Base-by-base conservation (phyloP, 30 jellyfish, hydroid and myxozoan species). In the Cassiopea andromeda region DNA sequence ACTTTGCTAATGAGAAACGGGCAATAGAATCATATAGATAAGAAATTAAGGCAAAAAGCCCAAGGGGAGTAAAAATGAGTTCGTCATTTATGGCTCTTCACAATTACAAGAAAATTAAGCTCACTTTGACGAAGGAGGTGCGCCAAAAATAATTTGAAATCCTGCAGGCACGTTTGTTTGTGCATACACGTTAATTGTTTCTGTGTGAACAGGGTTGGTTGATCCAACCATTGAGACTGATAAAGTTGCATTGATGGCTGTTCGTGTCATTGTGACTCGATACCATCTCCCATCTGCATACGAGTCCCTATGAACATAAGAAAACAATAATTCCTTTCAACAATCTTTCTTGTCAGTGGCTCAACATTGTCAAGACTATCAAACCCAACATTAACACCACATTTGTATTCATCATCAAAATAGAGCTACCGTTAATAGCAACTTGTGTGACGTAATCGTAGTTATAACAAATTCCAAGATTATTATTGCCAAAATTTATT, bases 251-350 rank as follows among this genome's bases (percentile, higher is more conserved):
- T 96, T 96, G 78, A 89, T 89, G 6, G 93, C 38, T 4, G 97
- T 90, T n/a, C 99, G 98, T 10, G 80, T 17, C 91, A 92, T 88
- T n/a, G 45, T 79, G 44, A 96, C 98, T 80, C 54, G 76, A 73
- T 96, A 96, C 99, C 99, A 96, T 19, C 84, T 85, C 9, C 99
- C 99, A 83, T 92, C 89, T 66, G 85, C 92, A 83, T 96, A 96
- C 1, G 94, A 79, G 60, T 83, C 81, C 73, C 99, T 96, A 72
- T 44, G 43, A 78, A 64, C 14, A 58, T 7, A 58, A 18, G 74
- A 60, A 61, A 70, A 64, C 38, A 27, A 27, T 27, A 27, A 27
- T 27, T 27, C 38, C 38, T 27, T 27, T 27, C 38, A 27, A 0
- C 38, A 27, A 27, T 27, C 38, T 27, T 27, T 27, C 38, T 27